These are phyloP conservation scores for Sylvilagus bachmani DNA, from an alignment of 2,113 vertebrate genomes.

Conservation along the genomic window DNA sequence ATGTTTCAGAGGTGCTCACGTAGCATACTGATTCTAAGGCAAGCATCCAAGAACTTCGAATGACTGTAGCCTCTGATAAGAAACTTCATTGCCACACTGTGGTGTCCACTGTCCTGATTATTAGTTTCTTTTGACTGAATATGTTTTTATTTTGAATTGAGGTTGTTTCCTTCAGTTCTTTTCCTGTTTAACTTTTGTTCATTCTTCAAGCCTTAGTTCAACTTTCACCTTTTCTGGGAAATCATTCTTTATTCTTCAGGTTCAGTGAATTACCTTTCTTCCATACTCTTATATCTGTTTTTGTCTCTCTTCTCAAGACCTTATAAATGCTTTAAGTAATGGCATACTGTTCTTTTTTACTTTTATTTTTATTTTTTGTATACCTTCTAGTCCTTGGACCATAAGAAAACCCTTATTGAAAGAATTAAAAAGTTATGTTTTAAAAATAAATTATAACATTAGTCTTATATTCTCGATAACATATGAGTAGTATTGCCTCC, in stretches of 20 bases:
- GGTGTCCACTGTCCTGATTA: not conserved
- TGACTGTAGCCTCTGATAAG: not conserved
- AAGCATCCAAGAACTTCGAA: not conserved
- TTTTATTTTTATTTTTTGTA: not conserved
- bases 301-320: not conserved
- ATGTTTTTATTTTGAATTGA: not conserved
- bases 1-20: not conserved
- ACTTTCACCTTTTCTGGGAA: not conserved
- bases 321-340: not conserved
- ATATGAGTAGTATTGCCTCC: not conserved
- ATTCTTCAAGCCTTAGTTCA: not conserved
- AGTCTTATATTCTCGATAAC: not conserved
- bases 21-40: not conserved
- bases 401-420: not conserved
- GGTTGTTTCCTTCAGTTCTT: not conserved
- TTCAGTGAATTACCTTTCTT: not conserved
- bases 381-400: not conserved
- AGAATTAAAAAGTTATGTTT: not conserved
- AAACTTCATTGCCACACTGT: not conserved
- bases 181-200: not conserved
- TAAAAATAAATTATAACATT: constrained; percentile 34
- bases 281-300: not conserved
- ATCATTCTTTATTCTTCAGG: not conserved
- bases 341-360: not conserved
- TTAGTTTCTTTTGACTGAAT: not conserved